Evolutionary conservation across 2,113 vertebrate species (phyloP), one percentile per base, ranked within the genome.

Genomic region (Anarhynchus alexandrinus): DNA sequence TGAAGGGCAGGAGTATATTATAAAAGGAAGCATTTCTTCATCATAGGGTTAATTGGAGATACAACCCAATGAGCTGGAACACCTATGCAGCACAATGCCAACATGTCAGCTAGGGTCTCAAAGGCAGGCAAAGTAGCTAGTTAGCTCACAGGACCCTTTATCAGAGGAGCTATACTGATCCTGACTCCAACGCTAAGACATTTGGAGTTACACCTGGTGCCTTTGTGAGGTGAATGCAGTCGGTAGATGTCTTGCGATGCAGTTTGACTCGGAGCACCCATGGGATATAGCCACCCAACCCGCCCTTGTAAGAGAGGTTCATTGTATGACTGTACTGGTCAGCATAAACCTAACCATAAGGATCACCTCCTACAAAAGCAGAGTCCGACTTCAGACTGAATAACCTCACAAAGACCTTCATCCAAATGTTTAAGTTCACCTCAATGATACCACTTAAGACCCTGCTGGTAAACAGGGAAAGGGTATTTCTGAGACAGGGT

Each of bases 281-380:
- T 15, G 15, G 26, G 40, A 15, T 42, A 25, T 15, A 82, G 22
- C 9, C 15, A 26, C n/a, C 38, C 52, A 59, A 42, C 15, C 11
- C 2, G 2, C n/a, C 10, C 5, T 5, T 10, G 3, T 19, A 72
- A 25, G 6, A 22, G 15, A 72, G 3, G 12, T n/a, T 58, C n/a
- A 19, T 29, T 30, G 19, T 51, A 26, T 30, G 21, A 26, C 58
- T 52, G 15, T 38, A 54, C 21, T 51, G 52, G n/a, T 82, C n/a
- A 11, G 11, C 14, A 27, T 34, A 49, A 82, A 78, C 10, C n/a
- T 61, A n/a, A 58, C 13, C 23, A 5, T n/a, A 66, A 82, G 22
- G n/a, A 78, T 51, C 13, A 19, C 22, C 22, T 67, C 54, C 34
- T 52, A 21, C 0, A 1, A 66, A 82, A 82, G 52, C 26, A 26